Base-by-base conservation (phyloP, 2,797 vertebrate species). In the Perdix hodgsoniae region DNA sequence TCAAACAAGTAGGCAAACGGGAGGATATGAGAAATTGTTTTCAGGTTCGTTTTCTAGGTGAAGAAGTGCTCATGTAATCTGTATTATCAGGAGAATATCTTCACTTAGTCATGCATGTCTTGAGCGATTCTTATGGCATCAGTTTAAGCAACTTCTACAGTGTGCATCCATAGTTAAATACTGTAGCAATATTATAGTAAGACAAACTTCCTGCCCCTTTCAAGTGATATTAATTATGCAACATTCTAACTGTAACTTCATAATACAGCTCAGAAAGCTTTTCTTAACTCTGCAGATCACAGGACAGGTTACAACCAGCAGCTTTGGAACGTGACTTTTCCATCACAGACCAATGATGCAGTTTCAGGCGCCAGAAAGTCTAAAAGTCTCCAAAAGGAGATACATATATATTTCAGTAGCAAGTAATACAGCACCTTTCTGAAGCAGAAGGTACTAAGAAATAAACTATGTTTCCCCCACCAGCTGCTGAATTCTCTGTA, bases 301-400 rank as follows among this genome's bases (percentile, higher is more conserved):
- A 70, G 39, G 31, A 86, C 64, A 88, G n/a, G 71, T 61, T 90
- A 85, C 71, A 94, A 74, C 21, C 52, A 72, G 54, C n/a, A 86
- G 21, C 67, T 88, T 22, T 74, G 61, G 67, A 93, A 91, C 19
- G 27, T 7, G 10, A 71, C 64, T 54, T 84, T 83, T 50, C 44
- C 37, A 29, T 6, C 24, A 88, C 6, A 31, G 61, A 83, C 29
- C 5, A 2, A 81, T 21, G 29, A 63, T 4, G 24, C 5, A 37
- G 50, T 47, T 31, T 82, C 66, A 89, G n/a, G 79, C 0, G 3
- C 29, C 78, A 85, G 33, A 69, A 88, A 0, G 0, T 39, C 60
- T 86, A 82, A 86, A 66, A 13, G 17, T 49, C 33, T 74, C 39
- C 72, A 67, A 33, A 70, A 59, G 4, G 0, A 24, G 45, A 66